These are phyloP conservation scores for Ormyrus labotus DNA, from an alignment of 2,888 invertebrate species.

Conservation along the genomic window DNA sequence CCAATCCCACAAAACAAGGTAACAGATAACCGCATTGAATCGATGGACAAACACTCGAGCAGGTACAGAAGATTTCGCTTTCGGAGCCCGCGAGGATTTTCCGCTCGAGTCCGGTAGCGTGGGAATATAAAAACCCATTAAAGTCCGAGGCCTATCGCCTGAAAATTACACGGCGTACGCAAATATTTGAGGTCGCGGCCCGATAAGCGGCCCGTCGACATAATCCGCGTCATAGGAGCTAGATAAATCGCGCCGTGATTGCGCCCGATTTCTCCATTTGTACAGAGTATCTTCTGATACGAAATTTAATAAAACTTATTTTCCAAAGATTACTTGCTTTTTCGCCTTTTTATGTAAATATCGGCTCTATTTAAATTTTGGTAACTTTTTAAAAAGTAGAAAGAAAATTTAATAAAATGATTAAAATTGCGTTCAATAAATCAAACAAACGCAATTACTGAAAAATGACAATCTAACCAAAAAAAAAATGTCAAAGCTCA, in stretches of 20 bases:
- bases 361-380: background rate
- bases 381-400: no score
- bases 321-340: background rate
- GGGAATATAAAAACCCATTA: conserved; percentile 46
- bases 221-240: conserved; percentile 40
- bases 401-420: no score
- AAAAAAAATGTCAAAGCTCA: no score
- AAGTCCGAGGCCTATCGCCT: background rate
- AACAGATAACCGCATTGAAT: conserved; percentile 54
- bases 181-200: conserved; percentile 30
- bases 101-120: conserved; percentile 17
- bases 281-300: background rate
- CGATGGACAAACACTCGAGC: conserved; percentile 64
- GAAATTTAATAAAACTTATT: conserved; percentile 14
- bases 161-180: conserved; percentile 32
- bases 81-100: background rate
- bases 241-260: conserved; percentile 39
- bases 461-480: no score
- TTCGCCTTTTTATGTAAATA: no score
- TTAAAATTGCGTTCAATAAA: no score
- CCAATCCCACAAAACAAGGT: no score
- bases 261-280: conserved; percentile 25
- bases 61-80: conserved; percentile 61
- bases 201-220: conserved; percentile 18
- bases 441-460: no score